phyloP scores from a whole-genome alignment of 2,797 vertebrate species.

The Pelobates cultripes region DNA sequence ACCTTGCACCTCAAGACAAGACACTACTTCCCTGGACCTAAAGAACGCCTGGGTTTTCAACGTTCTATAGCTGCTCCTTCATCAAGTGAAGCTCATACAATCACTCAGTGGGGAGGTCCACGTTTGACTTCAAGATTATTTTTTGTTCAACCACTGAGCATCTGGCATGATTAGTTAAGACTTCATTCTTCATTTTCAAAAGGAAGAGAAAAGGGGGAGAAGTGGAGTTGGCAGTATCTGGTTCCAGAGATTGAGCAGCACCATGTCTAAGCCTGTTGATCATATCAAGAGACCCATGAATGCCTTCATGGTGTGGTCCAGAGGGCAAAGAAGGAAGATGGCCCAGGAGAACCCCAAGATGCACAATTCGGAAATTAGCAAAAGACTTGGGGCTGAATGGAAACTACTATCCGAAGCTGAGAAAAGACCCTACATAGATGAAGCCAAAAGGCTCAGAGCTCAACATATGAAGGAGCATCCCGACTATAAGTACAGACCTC shows the following conservation, averaged over 20 bases:
- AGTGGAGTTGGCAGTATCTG: slow-evolving; percentile 35
- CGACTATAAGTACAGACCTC: slow-evolving; percentile 89
- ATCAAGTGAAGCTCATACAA: neutral
- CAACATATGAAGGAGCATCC: slow-evolving; percentile 93
- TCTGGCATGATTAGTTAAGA: slow-evolving; percentile 78
- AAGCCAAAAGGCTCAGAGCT: slow-evolving; percentile 85
- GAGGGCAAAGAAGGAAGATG: slow-evolving; percentile 95
- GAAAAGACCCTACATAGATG: slow-evolving; percentile 88
- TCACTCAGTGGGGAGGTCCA: slow-evolving; percentile 26
- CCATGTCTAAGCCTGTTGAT: slow-evolving; percentile 97
- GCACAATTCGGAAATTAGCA: slow-evolving; percentile 99
- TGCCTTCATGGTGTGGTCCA: slow-evolving; percentile 92
- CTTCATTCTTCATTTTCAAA: slow-evolving; percentile 58
- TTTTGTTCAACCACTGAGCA: slow-evolving; percentile 45
- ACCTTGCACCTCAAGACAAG: slow-evolving; percentile 40
- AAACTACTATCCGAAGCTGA: slow-evolving; percentile 88
- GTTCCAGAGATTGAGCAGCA: slow-evolving; percentile 54
- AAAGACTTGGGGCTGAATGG: slow-evolving; percentile 92
- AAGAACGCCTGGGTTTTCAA: slow-evolving; percentile 26
- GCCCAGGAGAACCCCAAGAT: slow-evolving; percentile 99
- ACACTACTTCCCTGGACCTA: slow-evolving; percentile 26
- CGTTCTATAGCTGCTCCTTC: slow-evolving; percentile 12
- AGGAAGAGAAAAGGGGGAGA: slow-evolving; percentile 37
- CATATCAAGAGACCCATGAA: slow-evolving; percentile 95
- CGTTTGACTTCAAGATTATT: slow-evolving; percentile 21